Evolutionary conservation across 2,797 vertebrate genomes (phyloP), one percentile per base, ranked within the genome.

Genomic region (Acomys russatus): DNA sequence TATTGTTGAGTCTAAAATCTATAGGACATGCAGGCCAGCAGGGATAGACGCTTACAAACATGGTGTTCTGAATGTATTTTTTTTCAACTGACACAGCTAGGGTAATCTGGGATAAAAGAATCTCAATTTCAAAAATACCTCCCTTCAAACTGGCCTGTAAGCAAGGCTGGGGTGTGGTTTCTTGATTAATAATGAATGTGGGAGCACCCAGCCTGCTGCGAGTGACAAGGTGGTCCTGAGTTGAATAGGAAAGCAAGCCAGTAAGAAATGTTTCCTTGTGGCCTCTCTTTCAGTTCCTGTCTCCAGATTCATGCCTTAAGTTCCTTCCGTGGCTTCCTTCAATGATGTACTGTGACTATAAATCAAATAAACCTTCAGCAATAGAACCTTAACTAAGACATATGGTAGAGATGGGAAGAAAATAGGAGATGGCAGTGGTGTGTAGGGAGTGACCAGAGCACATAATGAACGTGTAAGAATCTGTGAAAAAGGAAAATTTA

Each of bases 1-100:
- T 54, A 54, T 18, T 35, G 20, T 76, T 94, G 49, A 88, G 78
- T 90, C 76, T 71, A 77, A 82, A 89, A 83, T 70, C 51, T 17
- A 63, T 6, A 86, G 17, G 6, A 4, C 3, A 56, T 11, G 2
- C 20, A 66, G 14, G 38, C 8, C 56, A 73, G 6, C 28, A 54
- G n/a, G 2, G 54, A 22, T 44, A 30, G 35, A 86, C 70, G 70
- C 44, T 54, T 70, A 86, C 44, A 86, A 86, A 7, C 15, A 33
- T 33, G 17, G 28, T 33, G 82, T 66, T 44, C 38, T 20, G 35
- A 38, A 20, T 83, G 20, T 38, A 30, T 64, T 33, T 84, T 49
- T 76, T 83, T 84, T 84, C 82, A 66, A 12, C 3, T 68, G 18
- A 85, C 44, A 68, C 38, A 85, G 51, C 28, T 85, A 68, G 44